Conservation (phyloP, 2,113 vertebrate genomes). For the Tapirus terrestris region DNA sequence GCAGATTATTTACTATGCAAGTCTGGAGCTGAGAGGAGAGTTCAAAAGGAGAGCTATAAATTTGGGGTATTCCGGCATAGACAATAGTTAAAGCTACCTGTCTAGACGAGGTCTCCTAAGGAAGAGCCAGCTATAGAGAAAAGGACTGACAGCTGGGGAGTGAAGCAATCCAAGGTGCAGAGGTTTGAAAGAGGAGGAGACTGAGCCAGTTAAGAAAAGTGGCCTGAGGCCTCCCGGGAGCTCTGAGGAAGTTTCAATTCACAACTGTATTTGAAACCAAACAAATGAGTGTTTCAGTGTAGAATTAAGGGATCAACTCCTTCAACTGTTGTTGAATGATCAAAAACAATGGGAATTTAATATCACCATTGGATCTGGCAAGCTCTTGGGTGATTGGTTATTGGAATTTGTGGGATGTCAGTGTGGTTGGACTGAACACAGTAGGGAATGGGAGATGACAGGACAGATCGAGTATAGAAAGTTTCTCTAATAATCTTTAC, state of each 20-base stretch:
- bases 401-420: neutral
- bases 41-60: neutral
- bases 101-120: neutral
- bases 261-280: neutral
- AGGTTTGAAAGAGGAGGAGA: neutral
- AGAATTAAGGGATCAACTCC: neutral
- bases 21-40: neutral
- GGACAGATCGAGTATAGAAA: neutral
- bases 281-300: neutral
- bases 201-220: neutral
- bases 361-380: neutral
- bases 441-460: neutral
- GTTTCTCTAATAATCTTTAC: neutral
- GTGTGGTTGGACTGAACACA: neutral
- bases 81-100: neutral
- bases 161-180: rapidly evolving
- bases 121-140: neutral
- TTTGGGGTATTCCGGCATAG: neutral
- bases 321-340: neutral
- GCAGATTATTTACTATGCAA: neutral
- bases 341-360: neutral
- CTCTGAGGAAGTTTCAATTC: neutral
- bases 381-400: neutral
- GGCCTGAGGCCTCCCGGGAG: neutral
- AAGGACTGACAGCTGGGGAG: neutral